Evolutionary conservation across 2,888 invertebrate genomes (phyloP), one percentile per base, ranked within the genome.

Genomic region (Philonicus albiceps): DNA sequence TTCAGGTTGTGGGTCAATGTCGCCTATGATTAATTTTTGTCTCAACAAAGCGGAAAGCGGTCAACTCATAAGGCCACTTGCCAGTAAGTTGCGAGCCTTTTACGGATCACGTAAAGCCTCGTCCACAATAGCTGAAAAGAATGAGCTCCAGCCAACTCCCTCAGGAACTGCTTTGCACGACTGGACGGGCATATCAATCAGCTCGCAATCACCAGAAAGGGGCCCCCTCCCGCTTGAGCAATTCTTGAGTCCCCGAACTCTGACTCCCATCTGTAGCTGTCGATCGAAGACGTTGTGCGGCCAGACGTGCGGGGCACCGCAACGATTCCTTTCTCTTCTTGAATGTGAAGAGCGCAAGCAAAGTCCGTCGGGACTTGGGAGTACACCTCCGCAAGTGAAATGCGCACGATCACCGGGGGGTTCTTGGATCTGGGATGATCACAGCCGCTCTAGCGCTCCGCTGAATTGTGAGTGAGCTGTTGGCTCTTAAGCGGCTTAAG

Each of bases 351-450:
- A 64, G 64, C 64, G 64, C 64, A 22, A 27, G 27, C 27, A 64
- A 64, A 31, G 4, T n/a, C 22, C 40, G 19, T 27, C 40, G 76
- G 76, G 37, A 37, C 19, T 43, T 43, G 76, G 7, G 74, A 11
- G 19, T 43, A 76, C 76, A 43, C 40, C 76, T 22, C 76, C 76
- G 40, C 76, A 76, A 76, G 76, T 43, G 76, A 76, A 76, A 76
- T 76, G 76, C 34, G 19, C 40, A 64, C 64, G 64, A 64, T 64
- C 64, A 19, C 22, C 6, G 16, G 16, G 19, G 8, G 3, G n/a
- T 19, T 53, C 53, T 19, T 64, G 64, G 7, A 3, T 64, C 64
- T 64, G 22, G 19, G 76, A 75, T 76, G 40, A 22, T 76, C 37
- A 22, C 37, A 31, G 37, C 76, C 19, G 40, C 40, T 22, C 22